Conservation (phyloP, 2,797 vertebrate species). For the Sebastiscus tertius region DNA sequence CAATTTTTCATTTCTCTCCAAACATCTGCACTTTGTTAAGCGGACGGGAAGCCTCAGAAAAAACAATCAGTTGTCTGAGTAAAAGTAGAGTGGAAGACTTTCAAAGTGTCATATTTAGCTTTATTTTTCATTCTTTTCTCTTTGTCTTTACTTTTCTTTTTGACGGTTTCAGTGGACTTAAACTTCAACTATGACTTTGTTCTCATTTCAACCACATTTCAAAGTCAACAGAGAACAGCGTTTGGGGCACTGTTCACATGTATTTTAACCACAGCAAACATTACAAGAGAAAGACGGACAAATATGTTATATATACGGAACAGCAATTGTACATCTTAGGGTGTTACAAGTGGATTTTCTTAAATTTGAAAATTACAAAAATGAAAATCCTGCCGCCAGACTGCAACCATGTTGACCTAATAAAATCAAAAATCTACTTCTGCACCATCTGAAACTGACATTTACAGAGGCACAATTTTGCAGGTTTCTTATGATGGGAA, state of each 20-base stretch:
- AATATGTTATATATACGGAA: neutral
- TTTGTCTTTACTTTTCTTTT: neutral
- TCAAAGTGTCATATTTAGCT: neutral
- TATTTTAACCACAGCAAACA: neutral
- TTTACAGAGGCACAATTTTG: neutral
- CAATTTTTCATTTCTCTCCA: constrained; percentile 4
- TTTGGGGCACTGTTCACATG: neutral
- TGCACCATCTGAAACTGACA: neutral
- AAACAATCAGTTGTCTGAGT: neutral
- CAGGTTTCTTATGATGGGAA: neutral
- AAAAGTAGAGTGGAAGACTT: neutral
- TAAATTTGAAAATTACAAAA: neutral
- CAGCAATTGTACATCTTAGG: neutral
- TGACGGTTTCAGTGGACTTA: neutral
- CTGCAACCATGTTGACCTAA: neutral
- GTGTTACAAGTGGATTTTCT: neutral
- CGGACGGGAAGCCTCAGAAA: neutral
- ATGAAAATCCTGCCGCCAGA: neutral
- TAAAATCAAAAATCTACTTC: neutral
- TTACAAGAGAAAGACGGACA: fast-evolving
- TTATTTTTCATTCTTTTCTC: neutral
- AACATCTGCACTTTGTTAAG: constrained; percentile 29
- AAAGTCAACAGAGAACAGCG: neutral
- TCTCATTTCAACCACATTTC: neutral
- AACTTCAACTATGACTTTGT: neutral